Conservation (phyloP, 2,113 vertebrate species). For the Ondatra zibethicus region DNA sequence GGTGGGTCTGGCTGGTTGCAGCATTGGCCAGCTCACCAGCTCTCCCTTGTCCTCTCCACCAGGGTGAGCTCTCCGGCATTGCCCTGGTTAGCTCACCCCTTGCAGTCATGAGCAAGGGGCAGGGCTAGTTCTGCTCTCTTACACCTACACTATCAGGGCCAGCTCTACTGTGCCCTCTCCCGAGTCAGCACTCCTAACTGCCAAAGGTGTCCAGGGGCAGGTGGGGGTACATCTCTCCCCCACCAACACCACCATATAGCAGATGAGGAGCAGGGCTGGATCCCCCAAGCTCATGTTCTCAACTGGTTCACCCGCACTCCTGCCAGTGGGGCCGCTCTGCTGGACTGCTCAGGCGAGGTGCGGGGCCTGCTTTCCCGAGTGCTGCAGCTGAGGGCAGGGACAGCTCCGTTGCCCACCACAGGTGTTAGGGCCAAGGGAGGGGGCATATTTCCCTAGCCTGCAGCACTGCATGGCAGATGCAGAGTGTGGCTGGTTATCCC, state of each 20-base stretch:
- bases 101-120: not conserved
- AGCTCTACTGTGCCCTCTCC: not conserved
- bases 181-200: too few relatives aligned
- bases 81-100: not conserved
- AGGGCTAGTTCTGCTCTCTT: not conserved
- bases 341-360: not conserved
- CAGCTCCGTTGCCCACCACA: not conserved
- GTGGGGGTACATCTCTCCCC: too few relatives aligned
- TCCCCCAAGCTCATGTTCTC: too few relatives aligned
- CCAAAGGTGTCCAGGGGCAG: too few relatives aligned
- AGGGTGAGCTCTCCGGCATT: not conserved
- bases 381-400: too few relatives aligned
- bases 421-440: not conserved
- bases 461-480: too few relatives aligned
- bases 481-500: too few relatives aligned
- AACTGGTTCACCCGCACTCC: too few relatives aligned
- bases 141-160: not conserved
- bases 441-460: not conserved
- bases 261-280: too few relatives aligned
- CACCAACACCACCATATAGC: too few relatives aligned
- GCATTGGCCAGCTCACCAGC: not conserved
- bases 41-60: not conserved
- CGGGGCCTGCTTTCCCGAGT: too few relatives aligned
- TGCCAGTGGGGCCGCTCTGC: too few relatives aligned
- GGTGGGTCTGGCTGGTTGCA: not conserved